Evolutionary conservation across 2,113 vertebrate species (phyloP), one percentile per base, ranked within the genome.

Genomic region (Rallus limicola): DNA sequence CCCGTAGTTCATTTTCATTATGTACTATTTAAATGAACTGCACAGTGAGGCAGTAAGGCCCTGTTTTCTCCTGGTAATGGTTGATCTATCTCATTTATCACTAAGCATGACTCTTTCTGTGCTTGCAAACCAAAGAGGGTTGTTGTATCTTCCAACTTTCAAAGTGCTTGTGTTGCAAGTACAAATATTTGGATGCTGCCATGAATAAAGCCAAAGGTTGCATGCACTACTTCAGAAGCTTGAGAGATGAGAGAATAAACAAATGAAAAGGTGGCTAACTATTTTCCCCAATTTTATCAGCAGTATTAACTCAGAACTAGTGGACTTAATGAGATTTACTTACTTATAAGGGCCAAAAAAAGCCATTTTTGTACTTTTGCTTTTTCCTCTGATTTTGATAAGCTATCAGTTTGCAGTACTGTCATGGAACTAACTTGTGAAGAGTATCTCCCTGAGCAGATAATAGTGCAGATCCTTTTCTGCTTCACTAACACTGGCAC

Each of bases 401-500:
- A 65, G 53, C 95, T 94, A 69, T 74, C 77, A 33, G 62, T 92
- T 94, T 91, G 79, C 78, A 59, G 58, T 69, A 62, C 65, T 87
- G 44, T 68, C 0, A 6, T 65, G 74, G 36, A 88, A 85, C 83
- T 95, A 79, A 90, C 88, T 93, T 82, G 56, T 48, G 40, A 28
- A 69, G 58, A 46, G 36, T 79, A 82, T 86, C 86, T 96, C 42
- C 8, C 72, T 84, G 60, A 83, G 65, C 69, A 81, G 90, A 90
- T 88, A 74, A 77, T 23, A 55, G 67, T 75, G 79, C 56, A 75
- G 48, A 78, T 91, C 56, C 68, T 95, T 96, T 96, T 90, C 86
- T 72, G 69, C 82, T 92, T 93, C 72, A n/a, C 42, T 94, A 34
- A 33, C 1, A 0, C 46, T 81, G 83, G 88, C 69, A 50, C 36